phyloP scores from a whole-genome alignment of 2,888 invertebrate genomes.

The Nipponacmea schrenckii region DNA sequence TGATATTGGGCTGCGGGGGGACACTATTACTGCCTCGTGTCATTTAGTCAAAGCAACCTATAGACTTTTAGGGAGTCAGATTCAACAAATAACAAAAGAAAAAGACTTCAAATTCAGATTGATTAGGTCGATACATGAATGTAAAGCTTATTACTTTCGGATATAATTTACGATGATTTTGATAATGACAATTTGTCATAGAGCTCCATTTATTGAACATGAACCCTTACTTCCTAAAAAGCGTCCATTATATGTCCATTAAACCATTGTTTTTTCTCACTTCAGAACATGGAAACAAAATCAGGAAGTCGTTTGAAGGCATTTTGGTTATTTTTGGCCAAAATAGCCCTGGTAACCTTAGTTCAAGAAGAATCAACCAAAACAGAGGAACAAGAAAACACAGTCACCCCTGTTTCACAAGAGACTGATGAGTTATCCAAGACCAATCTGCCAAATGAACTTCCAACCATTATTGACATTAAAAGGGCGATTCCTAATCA shows the following conservation, averaged over 20 bases:
- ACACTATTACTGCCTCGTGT: too few species aligned
- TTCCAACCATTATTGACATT: slow-evolving; percentile 57
- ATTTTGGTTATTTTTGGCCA: background rate
- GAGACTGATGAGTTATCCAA: background rate
- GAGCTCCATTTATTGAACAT: too few species aligned
- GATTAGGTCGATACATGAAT: too few species aligned
- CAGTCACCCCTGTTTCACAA: background rate
- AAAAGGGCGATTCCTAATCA: slow-evolving; percentile 49
- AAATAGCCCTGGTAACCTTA: background rate
- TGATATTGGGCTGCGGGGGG: too few species aligned
- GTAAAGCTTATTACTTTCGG: too few species aligned
- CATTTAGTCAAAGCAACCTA: too few species aligned
- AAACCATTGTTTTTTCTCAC: background rate
- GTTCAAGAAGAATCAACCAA: background rate
- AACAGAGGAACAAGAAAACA: background rate
- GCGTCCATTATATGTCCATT: background rate
- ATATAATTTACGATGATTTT: too few species aligned
- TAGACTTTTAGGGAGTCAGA: too few species aligned
- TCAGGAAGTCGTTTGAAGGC: background rate
- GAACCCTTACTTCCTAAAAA: too few species aligned
- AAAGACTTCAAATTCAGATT: too few species aligned
- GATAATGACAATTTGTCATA: too few species aligned
- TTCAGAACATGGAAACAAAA: background rate
- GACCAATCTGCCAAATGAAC: slow-evolving; percentile 29
- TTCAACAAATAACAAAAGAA: too few species aligned